Percentiles rank a stretch among this genome's conserved stretches.
Conservation (phyloP, 92 coral and sea anemone genomes). For the Epizoanthus rinbou region DNA sequence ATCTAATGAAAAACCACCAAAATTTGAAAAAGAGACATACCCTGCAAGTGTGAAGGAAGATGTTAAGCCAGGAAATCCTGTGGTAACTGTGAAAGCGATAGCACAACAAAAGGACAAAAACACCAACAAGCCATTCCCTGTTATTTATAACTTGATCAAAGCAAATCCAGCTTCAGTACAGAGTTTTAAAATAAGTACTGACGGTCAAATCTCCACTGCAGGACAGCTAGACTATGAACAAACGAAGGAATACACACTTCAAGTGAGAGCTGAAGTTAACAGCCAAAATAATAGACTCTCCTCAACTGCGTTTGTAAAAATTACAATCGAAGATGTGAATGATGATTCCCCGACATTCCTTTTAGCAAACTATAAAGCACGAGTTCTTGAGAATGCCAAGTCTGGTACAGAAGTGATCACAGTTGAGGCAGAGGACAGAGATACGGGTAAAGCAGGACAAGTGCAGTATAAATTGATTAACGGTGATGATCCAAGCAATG, state of each 20-base stretch:
- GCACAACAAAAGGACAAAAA: conserved; percentile 30
- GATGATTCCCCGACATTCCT: conserved; percentile 90
- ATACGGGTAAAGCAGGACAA: conserved; percentile 55
- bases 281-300: conserved; percentile 51
- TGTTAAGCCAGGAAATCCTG: conserved; percentile 16
- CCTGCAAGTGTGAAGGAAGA: conserved; percentile 57
- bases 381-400: conserved; percentile 82
- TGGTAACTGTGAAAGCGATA: conserved; percentile 55
- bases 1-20: conserved; percentile 61
- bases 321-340: conserved; percentile 70
- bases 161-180: conserved; percentile 65
- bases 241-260: conserved; percentile 62
- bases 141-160: conserved; percentile 72
- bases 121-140: neutral
- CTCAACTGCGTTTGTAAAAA: conserved; percentile 66
- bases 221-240: conserved; percentile 75
- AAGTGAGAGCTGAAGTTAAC: conserved; percentile 75
- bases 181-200: conserved; percentile 70
- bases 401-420: conserved; percentile 63
- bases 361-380: conserved; percentile 78
- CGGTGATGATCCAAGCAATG: neutral
- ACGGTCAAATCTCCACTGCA: conserved; percentile 73
- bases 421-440: conserved; percentile 85
- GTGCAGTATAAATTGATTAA: conserved; percentile 51
- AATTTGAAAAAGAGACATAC: conserved; percentile 44